phyloP scores from a whole-genome alignment of 2,113 vertebrate species.

The Centropus bengalensis region DNA sequence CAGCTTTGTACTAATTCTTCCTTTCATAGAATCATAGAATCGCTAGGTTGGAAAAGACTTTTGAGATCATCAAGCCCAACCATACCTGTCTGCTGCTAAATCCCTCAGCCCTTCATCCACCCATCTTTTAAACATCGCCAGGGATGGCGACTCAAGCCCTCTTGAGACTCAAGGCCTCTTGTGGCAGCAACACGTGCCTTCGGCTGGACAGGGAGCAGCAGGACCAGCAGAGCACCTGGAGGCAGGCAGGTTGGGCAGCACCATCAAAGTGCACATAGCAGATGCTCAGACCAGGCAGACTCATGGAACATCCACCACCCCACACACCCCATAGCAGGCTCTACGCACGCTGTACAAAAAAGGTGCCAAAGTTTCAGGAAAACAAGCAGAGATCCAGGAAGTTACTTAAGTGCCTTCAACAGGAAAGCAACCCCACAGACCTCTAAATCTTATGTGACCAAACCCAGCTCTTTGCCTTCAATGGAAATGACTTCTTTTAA shows the following conservation, averaged over 20 bases:
- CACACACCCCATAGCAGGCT: background rate
- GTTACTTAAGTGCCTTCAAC: background rate
- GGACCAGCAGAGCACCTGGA: background rate
- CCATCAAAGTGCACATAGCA: rapidly evolving
- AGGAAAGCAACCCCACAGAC: background rate
- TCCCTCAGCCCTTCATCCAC: too few species aligned
- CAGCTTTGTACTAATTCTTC: background rate
- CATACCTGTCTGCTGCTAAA: too few species aligned
- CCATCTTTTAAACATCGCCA: too few species aligned
- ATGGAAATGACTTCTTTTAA: background rate
- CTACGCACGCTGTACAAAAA: background rate
- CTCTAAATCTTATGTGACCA: background rate
- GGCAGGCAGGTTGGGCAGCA: background rate
- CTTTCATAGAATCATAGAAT: background rate
- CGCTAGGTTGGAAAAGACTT: too few species aligned
- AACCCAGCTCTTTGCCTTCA: background rate
- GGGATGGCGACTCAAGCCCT: too few species aligned
- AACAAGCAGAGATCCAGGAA: background rate
- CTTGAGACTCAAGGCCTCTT: too few species aligned
- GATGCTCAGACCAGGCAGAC: background rate
- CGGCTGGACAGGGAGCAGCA: rapidly evolving
- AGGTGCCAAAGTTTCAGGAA: background rate
- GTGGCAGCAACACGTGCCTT: rapidly evolving
- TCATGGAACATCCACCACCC: background rate
- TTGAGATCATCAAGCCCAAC: too few species aligned